These are phyloP conservation scores for Euglossa dilemma DNA, from an alignment of 1,140 invertebrate species.

Conservation along the genomic window DNA sequence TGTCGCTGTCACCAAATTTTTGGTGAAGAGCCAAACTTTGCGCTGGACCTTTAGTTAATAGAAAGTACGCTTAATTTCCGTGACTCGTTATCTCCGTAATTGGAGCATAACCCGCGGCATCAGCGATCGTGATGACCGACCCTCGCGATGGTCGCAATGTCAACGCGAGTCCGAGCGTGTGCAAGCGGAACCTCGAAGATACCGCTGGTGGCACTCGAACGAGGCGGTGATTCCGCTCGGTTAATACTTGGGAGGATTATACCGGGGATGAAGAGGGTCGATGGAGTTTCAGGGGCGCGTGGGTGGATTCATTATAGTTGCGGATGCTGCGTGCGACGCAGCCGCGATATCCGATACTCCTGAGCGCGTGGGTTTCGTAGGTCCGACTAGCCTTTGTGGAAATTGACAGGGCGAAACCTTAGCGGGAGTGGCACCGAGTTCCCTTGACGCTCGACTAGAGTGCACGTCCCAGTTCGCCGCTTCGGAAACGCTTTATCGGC, in stretches of 20 bases:
- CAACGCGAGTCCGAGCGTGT: neutral
- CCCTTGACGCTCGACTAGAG: neutral
- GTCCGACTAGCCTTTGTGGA: neutral
- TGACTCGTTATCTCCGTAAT: constrained; percentile 29
- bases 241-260: neutral
- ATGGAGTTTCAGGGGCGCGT: neutral
- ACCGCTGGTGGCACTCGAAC: neutral
- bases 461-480: neutral
- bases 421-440: neutral
- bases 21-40: constrained; percentile 49
- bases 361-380: constrained; percentile 1
- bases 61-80: constrained; percentile 30
- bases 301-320: neutral
- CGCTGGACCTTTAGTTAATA: constrained; percentile 25
- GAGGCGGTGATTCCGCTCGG: neutral
- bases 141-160: neutral
- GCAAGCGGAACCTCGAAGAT: neutral
- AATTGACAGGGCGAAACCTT: neutral
- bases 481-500: too few species aligned
- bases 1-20: constrained; percentile 8
- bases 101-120: neutral
- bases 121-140: neutral
- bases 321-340: neutral
- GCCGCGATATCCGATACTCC: constrained; percentile 3
- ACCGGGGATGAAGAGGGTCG: neutral